These are phyloP conservation scores for Achatina immaculata DNA, from an alignment of 1,140 invertebrate genomes.

Conservation along the genomic window DNA sequence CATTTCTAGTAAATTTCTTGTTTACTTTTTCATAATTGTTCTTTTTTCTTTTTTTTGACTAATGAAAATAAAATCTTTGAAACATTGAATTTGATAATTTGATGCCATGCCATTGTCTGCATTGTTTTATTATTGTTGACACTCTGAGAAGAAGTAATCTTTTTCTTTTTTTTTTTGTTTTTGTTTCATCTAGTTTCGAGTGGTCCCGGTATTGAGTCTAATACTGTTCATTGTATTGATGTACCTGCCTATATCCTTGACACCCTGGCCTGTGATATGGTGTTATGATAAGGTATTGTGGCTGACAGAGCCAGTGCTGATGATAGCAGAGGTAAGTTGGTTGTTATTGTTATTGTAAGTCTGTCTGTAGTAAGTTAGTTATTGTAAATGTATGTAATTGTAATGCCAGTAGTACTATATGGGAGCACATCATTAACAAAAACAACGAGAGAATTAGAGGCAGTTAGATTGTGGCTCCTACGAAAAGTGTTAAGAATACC, in stretches of 20 bases:
- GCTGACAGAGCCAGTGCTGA: slow-evolving; percentile 17
- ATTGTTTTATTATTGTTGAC: background rate
- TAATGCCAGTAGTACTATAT: background rate
- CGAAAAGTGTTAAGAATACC: background rate
- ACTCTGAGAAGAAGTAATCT: background rate
- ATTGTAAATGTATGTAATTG: background rate
- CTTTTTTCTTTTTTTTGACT: too few species aligned
- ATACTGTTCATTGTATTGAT: slow-evolving; percentile 1
- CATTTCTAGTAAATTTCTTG: too few species aligned
- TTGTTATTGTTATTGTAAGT: background rate
- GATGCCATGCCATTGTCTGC: background rate
- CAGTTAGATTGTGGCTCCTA: background rate
- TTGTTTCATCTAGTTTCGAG: background rate
- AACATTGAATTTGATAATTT: background rate
- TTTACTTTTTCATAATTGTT: too few species aligned
- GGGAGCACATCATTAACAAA: background rate
- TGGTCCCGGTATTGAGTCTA: slow-evolving; percentile 17
- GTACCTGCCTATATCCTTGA: slow-evolving; percentile 17
- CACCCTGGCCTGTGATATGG: slow-evolving; percentile 27
- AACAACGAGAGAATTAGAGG: background rate
- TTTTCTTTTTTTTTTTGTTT: background rate
- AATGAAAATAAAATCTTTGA: too few species aligned
- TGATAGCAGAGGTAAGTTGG: slow-evolving; percentile 31
- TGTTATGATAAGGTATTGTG: slow-evolving; percentile 6
- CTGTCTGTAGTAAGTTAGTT: background rate